Conservation (phyloP, 2,888 invertebrate species). For the Hemaris fuciformis region DNA sequence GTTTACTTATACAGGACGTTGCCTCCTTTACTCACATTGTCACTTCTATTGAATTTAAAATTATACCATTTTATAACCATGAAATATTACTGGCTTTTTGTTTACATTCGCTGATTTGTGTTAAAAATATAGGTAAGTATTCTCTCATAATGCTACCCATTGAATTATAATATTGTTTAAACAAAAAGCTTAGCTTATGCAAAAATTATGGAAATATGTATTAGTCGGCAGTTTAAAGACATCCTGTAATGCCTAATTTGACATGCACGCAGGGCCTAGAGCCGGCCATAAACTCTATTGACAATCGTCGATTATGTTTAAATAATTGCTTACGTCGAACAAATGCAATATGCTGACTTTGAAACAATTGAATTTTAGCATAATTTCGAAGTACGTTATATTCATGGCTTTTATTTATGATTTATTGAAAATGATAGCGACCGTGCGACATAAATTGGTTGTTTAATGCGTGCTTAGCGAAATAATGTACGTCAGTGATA, state of each 20-base stretch:
- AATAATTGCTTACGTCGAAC: conserved; percentile 40
- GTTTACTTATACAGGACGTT: conserved; percentile 53
- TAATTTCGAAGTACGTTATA: neutral
- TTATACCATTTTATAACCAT: neutral
- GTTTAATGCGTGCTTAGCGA: conserved; percentile 6
- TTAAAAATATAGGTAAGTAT: neutral
- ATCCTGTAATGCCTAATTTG: conserved; percentile 42
- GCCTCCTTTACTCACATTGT: conserved; percentile 18
- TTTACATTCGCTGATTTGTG: neutral
- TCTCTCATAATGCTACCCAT: neutral
- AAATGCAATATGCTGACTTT: conserved; percentile 24
- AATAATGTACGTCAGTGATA: neutral
- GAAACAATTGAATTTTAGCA: conserved; percentile 6
- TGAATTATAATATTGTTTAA: neutral
- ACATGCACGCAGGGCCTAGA: conserved; percentile 58
- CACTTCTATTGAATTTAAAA: conserved; percentile 25
- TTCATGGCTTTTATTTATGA: neutral
- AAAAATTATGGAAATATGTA: neutral
- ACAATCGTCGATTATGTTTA: conserved; percentile 30
- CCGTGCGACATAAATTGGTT: neutral
- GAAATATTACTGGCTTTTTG: neutral
- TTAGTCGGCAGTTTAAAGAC: conserved; percentile 17
- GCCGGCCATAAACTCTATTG: conserved; percentile 42
- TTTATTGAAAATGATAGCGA: conserved; percentile 1
- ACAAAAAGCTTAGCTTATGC: neutral